Conservation (phyloP, 1,140 invertebrate species). For the Drosophila orena region DNA sequence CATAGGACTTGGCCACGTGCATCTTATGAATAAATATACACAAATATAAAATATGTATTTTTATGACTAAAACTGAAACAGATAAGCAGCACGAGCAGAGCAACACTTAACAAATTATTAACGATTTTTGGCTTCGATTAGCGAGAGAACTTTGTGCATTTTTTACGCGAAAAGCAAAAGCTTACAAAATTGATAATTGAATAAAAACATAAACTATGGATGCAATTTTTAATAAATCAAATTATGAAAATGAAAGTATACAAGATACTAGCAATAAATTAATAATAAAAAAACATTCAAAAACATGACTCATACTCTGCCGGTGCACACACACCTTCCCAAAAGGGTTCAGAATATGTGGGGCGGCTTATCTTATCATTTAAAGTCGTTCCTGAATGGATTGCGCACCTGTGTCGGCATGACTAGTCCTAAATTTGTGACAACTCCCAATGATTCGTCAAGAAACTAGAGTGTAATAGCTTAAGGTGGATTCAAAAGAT, state of each 20-base stretch:
- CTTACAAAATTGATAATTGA: constrained; percentile 77
- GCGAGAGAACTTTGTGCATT: constrained; percentile 77
- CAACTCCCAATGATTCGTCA: neutral
- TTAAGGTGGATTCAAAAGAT: neutral
- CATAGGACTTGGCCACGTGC: constrained; percentile 67
- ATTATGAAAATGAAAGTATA: constrained; percentile 71
- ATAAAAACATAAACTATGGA: constrained; percentile 54
- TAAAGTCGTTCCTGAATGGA: constrained; percentile 13
- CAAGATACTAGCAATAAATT: constrained; percentile 78
- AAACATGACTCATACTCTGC: constrained; percentile 27
- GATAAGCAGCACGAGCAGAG: constrained; percentile 39
- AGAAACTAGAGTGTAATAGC: constrained; percentile 12
- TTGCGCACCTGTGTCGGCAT: constrained; percentile 3
- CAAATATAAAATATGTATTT: constrained; percentile 75
- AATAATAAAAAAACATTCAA: constrained; percentile 21
- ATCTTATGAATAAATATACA: constrained; percentile 79
- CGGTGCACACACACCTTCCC: neutral
- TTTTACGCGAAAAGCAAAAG: constrained; percentile 75
- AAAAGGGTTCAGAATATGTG: constrained; percentile 12
- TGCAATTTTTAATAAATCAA: constrained; percentile 83
- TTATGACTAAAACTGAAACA: constrained; percentile 65
- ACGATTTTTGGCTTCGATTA: constrained; percentile 81
- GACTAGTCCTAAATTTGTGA: constrained; percentile 9
- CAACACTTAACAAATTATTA: constrained; percentile 75
- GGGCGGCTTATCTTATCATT: constrained; percentile 52